Percentiles rank a stretch among this genome's conserved stretches.
phyloP scores from a whole-genome alignment of 2,888 invertebrate species.

The Helicoverpa assulta region DNA sequence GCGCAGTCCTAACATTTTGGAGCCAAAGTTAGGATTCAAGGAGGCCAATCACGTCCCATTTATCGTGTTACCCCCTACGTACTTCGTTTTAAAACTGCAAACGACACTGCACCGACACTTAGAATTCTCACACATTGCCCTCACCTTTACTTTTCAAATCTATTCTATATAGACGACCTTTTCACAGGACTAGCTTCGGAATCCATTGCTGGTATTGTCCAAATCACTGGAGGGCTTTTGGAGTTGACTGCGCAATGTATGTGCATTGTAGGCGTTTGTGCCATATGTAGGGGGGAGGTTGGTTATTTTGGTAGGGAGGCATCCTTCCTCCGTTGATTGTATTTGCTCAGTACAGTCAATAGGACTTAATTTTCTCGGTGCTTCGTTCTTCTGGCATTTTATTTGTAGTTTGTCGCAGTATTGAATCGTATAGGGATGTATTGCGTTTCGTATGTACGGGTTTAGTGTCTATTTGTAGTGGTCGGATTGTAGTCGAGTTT shows the following conservation, averaged over 20 bases:
- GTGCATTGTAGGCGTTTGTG: background rate
- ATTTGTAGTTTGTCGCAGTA: slow-evolving; percentile 70
- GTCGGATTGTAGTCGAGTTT: slow-evolving; percentile 48
- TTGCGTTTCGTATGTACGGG: slow-evolving; percentile 49
- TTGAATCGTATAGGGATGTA: slow-evolving; percentile 59
- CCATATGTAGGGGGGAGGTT: background rate
- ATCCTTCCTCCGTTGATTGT: slow-evolving; percentile 76
- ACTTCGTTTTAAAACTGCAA: slow-evolving; percentile 63
- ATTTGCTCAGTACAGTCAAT: slow-evolving; percentile 77
- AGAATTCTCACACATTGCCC: slow-evolving; percentile 73
- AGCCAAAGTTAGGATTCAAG: slow-evolving; percentile 51
- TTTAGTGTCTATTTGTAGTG: slow-evolving; percentile 56
- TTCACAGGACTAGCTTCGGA: slow-evolving; percentile 2
- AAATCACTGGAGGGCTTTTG: accelerated
- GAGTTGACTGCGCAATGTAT: slow-evolving; percentile 31
- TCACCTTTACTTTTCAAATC: slow-evolving; percentile 72
- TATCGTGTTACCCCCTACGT: slow-evolving; percentile 60
- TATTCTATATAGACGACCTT: slow-evolving; percentile 25
- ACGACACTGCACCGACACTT: slow-evolving; percentile 71
- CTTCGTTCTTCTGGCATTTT: slow-evolving; percentile 67
- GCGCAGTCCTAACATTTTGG: slow-evolving; percentile 31
- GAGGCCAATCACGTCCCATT: slow-evolving; percentile 64
- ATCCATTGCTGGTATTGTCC: slow-evolving; percentile 35
- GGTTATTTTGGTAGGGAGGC: slow-evolving; percentile 50
- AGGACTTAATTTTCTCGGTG: slow-evolving; percentile 79